Base-by-base conservation (phyloP, 2,797 vertebrate genomes). In the Propithecus perrieri region DNA sequence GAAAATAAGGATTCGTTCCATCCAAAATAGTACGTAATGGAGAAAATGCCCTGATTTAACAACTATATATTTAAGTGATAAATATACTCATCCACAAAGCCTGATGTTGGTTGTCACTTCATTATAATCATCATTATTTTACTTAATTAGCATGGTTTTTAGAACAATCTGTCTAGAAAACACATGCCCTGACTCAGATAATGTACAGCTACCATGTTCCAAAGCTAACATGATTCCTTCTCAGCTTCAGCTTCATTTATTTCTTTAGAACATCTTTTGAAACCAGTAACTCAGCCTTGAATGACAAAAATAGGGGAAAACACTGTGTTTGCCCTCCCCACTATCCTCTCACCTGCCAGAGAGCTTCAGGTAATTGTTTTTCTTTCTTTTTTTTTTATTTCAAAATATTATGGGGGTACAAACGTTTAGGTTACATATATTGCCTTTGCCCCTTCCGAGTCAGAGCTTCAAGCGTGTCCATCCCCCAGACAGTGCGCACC, bases 1-100 rank as follows among this genome's bases (percentile, higher is more conserved):
- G 95, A 97, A 98, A 98, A 97, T 96, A 97, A 96, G 92, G 69
- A 98, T 97, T 96, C 75, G 97, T 98, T 98, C 97, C 97, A 97
- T 97, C 90, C 90, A 96, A 97, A 96, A 96, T 91, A 98, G 94
- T 97, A 97, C 2, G 43, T 93, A 96, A 97, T 93, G 87, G 91
- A 97, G 97, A 97, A 96, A 98, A 98, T 97, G 94, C 46, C 92
- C 79, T 81, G 59, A 95, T 97, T 96, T 97, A 96, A 88, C 7
- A 95, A 69, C 76, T 96, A 57, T 96, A 95, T 84, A 71, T 96
- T 98, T 94, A 90, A 97, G 87, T 91, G 90, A 98, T 96, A 98
- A 98, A 97, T 98, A 96, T 50, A 89, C 61, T 83, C 22, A 65
- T 61, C 12, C 74, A 55, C 67, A 10, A 63, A 88, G 61, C 87